Percentiles rank a stretch among this genome's conserved stretches.
phyloP scores from a whole-genome alignment of 2,888 invertebrate genomes.

The Acleris cristana region DNA sequence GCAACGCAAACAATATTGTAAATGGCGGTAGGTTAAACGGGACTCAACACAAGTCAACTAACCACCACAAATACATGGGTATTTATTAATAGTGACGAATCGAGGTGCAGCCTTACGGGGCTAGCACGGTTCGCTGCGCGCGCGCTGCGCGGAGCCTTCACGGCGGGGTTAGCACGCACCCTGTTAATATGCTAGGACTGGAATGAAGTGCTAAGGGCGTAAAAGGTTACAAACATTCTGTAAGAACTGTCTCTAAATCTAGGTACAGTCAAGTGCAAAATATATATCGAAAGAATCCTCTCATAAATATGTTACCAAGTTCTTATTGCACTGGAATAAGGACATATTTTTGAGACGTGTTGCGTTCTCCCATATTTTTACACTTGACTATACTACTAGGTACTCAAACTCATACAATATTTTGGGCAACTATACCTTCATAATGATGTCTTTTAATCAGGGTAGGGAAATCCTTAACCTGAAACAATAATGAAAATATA shows the following conservation, averaged over 20 bases:
- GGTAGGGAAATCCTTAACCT: not conserved
- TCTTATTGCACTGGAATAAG: too few relatives aligned
- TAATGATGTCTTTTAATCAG: not conserved
- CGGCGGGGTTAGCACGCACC: conserved; percentile 47
- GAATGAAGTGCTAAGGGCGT: not conserved
- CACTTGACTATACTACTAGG: too few relatives aligned
- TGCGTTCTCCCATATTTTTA: too few relatives aligned
- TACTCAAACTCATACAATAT: too few relatives aligned
- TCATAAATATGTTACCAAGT: too few relatives aligned
- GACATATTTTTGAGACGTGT: too few relatives aligned
- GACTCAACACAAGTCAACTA: too few relatives aligned
- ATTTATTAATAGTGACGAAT: not conserved
- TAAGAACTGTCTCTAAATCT: not conserved
- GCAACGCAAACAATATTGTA: too few relatives aligned
- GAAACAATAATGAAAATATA: not conserved
- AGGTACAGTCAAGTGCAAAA: too few relatives aligned
- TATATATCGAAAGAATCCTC: too few relatives aligned
- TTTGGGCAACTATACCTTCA: not conserved
- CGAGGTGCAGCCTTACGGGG: not conserved
- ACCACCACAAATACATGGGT: not conserved
- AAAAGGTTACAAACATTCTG: not conserved
- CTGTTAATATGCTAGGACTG: conserved; percentile 50
- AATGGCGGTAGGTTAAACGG: too few relatives aligned
- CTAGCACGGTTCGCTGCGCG: conserved; percentile 15
- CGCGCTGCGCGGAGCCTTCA: conserved; percentile 7